These are phyloP conservation scores for Esox niger DNA, from an alignment of 2,113 vertebrate genomes.

Conservation along the genomic window DNA sequence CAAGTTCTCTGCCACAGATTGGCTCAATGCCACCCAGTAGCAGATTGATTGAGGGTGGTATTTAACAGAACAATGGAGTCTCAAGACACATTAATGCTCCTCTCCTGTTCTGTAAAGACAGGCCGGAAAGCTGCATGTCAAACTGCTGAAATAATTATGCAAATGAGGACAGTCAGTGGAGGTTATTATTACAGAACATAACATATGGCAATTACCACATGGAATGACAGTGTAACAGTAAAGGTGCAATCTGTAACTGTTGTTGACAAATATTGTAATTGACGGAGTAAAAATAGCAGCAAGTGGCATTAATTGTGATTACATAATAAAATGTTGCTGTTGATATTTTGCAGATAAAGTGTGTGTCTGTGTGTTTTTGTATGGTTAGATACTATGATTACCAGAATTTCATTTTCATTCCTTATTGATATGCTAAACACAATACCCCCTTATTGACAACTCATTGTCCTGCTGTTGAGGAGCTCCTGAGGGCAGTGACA, in stretches of 20 bases:
- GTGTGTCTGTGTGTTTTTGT: too few species aligned
- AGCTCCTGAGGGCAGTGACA: too few species aligned
- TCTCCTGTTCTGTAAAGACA: conserved; percentile 40
- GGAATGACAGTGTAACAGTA: background rate
- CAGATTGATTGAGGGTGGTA: conserved; percentile 39
- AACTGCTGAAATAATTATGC: conserved; percentile 49
- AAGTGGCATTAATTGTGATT: too few species aligned
- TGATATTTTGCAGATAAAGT: too few species aligned
- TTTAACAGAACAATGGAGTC: conserved; percentile 43
- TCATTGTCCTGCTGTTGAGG: too few species aligned
- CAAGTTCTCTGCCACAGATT: conserved; percentile 1
- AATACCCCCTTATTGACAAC: too few species aligned
- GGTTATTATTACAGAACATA: conserved; percentile 10
- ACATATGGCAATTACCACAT: conserved; percentile 11
- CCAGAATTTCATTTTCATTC: too few species aligned
- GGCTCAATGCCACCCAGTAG: conserved; percentile 5
- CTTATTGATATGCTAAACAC: too few species aligned
- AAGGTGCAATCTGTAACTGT: background rate
- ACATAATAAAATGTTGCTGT: too few species aligned
- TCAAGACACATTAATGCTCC: conserved; percentile 10
- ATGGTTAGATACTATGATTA: too few species aligned
- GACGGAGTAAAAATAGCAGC: too few species aligned
- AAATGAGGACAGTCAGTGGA: conserved; percentile 28
- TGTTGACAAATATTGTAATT: too few species aligned
- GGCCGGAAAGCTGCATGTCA: conserved; percentile 48